A percentile compares a stretch with the other conserved stretches of the same genome.
Evolutionary conservation across 2,888 invertebrate species (phyloP).

Genomic region (Drosophila longiperda): DNA sequence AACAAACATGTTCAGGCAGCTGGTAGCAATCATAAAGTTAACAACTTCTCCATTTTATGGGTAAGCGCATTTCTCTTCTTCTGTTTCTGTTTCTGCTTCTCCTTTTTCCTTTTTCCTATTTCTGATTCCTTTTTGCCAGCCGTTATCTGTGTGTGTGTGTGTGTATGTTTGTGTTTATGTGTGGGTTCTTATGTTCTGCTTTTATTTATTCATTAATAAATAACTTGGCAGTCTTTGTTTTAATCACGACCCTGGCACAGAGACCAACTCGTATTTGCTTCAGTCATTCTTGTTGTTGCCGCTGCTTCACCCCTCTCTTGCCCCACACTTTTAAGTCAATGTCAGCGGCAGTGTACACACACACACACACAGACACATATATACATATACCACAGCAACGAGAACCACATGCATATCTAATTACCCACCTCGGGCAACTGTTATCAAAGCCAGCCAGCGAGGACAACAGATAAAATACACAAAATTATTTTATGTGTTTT

Average conservation of each 20-base stretch:
- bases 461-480: background rate
- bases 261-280: constrained; percentile 16
- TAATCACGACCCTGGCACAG: constrained; percentile 49
- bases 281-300: constrained; percentile 8
- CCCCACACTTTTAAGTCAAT: constrained; percentile 23
- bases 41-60: background rate
- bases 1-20: background rate
- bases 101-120: background rate
- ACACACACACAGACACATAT: background rate
- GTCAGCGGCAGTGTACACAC: constrained; percentile 14
- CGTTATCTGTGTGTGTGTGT: background rate
- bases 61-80: background rate
- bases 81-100: no score
- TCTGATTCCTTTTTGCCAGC: background rate
- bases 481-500: background rate
- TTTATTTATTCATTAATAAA: constrained; percentile 64
- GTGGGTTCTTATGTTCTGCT: background rate
- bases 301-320: constrained; percentile 10
- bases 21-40: background rate
- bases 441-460: constrained; percentile 15
- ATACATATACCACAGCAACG: background rate
- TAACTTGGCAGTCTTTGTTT: constrained; percentile 69
- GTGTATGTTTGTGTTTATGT: background rate
- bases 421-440: constrained; percentile 22
- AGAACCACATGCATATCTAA: constrained; percentile 19